These are phyloP conservation scores for Apis cerana DNA, from an alignment of 1,140 invertebrate species.

Conservation along the genomic window DNA sequence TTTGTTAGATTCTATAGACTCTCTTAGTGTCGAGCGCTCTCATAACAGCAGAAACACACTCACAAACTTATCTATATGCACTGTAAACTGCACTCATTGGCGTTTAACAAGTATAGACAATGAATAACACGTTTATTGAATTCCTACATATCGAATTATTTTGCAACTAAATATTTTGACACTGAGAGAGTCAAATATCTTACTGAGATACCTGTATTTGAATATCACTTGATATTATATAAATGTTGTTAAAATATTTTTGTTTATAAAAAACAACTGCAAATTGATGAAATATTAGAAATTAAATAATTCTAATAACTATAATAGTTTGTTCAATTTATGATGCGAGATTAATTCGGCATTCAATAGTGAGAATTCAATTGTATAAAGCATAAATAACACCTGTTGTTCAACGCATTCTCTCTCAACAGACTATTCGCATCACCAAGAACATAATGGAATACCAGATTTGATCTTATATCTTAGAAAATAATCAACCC, in stretches of 20 bases:
- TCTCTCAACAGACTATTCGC: background rate
- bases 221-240: background rate
- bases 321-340: background rate
- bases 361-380: background rate
- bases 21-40: background rate
- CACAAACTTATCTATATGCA: background rate
- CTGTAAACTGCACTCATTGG: background rate
- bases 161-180: background rate
- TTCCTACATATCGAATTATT: background rate
- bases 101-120: background rate
- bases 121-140: background rate
- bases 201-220: background rate
- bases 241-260: background rate
- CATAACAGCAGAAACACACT: background rate
- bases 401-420: conserved; percentile 3
- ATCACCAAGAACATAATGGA: background rate
- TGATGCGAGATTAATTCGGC: background rate
- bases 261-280: background rate
- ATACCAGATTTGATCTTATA: background rate
- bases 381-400: background rate
- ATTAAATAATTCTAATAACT: background rate
- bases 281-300: background rate
- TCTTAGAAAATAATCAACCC: background rate
- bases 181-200: background rate
- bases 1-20: background rate